phyloP scores from a whole-genome alignment of 2,797 vertebrate genomes.

The Numenius phaeopus region DNA sequence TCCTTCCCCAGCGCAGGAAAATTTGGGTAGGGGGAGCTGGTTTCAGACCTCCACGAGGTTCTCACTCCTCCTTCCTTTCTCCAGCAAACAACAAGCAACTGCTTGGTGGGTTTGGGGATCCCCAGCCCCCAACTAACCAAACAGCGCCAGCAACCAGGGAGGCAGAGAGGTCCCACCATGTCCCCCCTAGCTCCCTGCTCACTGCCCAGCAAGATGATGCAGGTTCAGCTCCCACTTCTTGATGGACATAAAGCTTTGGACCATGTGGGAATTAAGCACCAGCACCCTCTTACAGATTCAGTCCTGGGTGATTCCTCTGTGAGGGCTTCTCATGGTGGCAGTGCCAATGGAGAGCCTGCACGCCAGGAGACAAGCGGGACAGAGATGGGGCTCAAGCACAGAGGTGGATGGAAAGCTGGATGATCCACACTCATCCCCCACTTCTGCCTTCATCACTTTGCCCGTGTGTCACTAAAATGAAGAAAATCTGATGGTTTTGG shows the following conservation, averaged over 20 bases:
- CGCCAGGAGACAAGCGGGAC: accelerated
- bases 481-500: not conserved
- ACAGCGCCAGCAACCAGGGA: not conserved
- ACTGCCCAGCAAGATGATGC: not conserved
- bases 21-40: not conserved
- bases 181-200: not conserved
- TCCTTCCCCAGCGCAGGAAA: not conserved
- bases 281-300: not conserved
- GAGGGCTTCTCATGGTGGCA: not conserved
- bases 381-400: not conserved
- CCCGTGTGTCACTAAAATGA: not conserved
- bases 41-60: not conserved
- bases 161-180: accelerated
- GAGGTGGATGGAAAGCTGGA: not conserved
- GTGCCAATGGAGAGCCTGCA: not conserved
- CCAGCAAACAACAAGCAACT: not conserved
- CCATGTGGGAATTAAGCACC: not conserved
- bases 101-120: not conserved
- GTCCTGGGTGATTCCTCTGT: not conserved
- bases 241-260: not conserved
- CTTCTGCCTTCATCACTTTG: not conserved
- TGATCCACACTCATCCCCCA: not conserved
- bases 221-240: not conserved
- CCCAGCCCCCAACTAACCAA: not conserved
- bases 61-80: not conserved